Base-by-base conservation (phyloP, 2,797 vertebrate genomes). In the Lagorchestes hirsutus region DNA sequence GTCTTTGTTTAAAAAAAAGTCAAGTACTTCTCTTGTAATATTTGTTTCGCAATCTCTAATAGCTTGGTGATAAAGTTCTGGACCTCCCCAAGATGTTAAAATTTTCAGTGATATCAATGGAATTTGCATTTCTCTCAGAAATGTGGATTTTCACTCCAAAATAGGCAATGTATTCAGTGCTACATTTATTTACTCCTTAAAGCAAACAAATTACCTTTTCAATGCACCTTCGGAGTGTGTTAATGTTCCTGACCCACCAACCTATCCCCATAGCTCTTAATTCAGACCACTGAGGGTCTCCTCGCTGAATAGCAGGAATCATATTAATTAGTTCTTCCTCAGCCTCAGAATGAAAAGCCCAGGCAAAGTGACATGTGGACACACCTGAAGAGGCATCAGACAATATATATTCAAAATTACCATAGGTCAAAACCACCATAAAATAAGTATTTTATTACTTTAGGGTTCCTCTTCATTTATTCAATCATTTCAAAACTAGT, bases 171-270 rank as follows among this genome's bases (percentile, higher is more conserved):
- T 46, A 82, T 10, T 82, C 74, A 82, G 74, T 50, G 10, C 24
- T 27, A 54, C 31, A 54, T 5, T 29, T 62, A 58, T 58, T 29
- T 29, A 91, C 56, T 90, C 95, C 92, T 87, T 56, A 93, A 54
- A 82, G 12, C 62, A 50, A 52, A 40, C 90, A 74, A 97, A 55
- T 94, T 99, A 99, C 99, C 99, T 99, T 99, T 98, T 99, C 99
- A 91, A 99, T 99, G 98, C 99, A 99, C 97, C 99, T 99, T 96
- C 99, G 98, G 62, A 99, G 99, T 0, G 99, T 99, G 98, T 99
- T 99, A 98, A 99, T 99, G 98, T 99, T 99, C 92, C 99, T 99
- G 98, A 99, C 99, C 99, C 99, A 99, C 99, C 99, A 99, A 24
- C 99, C 99, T 91, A 99, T 99, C 50, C 99, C 99, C 94, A 99